Conservation (phyloP, 92 coral and sea anemone species). For the Epizoanthus stellaris region DNA sequence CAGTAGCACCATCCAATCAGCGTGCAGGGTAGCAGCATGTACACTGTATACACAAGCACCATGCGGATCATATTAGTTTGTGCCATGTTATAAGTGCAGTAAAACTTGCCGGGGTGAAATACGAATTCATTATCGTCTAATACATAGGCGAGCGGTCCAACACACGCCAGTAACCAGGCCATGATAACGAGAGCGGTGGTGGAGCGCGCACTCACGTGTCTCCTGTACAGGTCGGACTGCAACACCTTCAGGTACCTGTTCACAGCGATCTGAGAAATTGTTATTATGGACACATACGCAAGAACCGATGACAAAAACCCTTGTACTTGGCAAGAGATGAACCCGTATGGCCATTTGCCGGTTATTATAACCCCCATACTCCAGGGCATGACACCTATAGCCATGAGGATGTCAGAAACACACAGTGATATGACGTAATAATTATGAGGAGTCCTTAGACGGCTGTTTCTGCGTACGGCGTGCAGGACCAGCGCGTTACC, state of each 20-base stretch:
- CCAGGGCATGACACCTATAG: constrained; percentile 71
- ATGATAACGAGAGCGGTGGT: constrained; percentile 46
- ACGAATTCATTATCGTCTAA: constrained; percentile 53
- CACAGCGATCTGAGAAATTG: constrained; percentile 75
- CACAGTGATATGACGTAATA: constrained; percentile 67
- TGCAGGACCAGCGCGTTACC: constrained; percentile 61
- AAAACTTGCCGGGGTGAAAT: constrained; percentile 75
- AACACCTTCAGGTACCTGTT: constrained; percentile 76
- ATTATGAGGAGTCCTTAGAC: constrained; percentile 63
- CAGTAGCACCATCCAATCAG: constrained; percentile 70
- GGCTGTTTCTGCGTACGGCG: constrained; percentile 61
- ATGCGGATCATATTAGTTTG: constrained; percentile 37
- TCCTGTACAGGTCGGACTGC: constrained; percentile 57
- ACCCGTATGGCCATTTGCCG: constrained; percentile 66
- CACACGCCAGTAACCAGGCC: constrained; percentile 64
- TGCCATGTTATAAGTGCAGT: constrained; percentile 55
- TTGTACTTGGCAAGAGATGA: constrained; percentile 66
- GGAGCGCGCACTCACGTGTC: constrained; percentile 49
- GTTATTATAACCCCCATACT: constrained; percentile 60
- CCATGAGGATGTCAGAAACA: constrained; percentile 69
- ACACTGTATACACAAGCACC: constrained; percentile 43
- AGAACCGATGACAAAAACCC: constrained; percentile 70
- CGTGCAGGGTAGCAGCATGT: constrained; percentile 64
- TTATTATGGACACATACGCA: constrained; percentile 71
- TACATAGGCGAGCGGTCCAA: constrained; percentile 52